Evolutionary conservation across 2,888 invertebrate genomes (phyloP).

Genomic region (Allolobophora icterica): DNA sequence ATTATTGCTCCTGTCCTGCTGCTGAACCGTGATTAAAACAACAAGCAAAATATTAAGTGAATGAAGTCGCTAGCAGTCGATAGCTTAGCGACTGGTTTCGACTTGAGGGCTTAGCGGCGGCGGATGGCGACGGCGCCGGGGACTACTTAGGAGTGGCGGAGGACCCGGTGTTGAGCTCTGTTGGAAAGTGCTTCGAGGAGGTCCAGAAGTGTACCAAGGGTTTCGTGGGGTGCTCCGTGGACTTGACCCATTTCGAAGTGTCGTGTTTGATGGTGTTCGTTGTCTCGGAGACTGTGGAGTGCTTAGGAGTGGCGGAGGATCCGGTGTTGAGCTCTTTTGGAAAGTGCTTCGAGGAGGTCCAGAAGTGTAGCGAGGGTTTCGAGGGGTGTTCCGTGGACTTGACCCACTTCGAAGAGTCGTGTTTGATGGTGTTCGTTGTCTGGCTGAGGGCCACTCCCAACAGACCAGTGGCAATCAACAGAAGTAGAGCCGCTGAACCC

Average conservation of each 20-base stretch:
- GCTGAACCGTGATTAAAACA: no score
- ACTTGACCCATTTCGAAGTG: neutral
- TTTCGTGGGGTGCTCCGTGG: neutral
- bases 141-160: neutral
- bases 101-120: no score
- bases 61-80: no score
- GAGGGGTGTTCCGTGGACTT: neutral
- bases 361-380: neutral
- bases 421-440: neutral
- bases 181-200: neutral
- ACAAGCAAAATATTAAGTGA: no score
- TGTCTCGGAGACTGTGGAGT: neutral
- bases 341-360: neutral
- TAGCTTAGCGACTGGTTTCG: no score
- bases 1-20: no score
- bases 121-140: no score
- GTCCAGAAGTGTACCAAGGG: neutral
- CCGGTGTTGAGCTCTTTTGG: neutral
- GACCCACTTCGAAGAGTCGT: neutral
- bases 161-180: neutral
- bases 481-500: neutral
- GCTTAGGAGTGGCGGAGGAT: neutral
- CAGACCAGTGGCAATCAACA: neutral
- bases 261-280: no score
- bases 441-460: neutral